Conservation (phyloP, 2,888 invertebrate species). For the Hyalella azteca region DNA sequence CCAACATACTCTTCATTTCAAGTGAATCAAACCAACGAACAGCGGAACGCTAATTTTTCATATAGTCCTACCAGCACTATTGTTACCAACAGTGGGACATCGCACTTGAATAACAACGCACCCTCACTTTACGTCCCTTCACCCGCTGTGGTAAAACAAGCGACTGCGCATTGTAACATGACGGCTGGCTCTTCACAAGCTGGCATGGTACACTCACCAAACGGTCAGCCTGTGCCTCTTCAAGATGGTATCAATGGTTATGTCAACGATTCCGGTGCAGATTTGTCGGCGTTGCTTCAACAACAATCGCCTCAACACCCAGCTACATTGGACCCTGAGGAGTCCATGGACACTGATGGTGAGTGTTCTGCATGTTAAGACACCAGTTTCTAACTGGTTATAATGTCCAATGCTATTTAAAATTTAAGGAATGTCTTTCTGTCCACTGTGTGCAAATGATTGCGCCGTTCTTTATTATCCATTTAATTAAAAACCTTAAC, state of each 20-base stretch:
- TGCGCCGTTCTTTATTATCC: no score
- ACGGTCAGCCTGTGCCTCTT: neutral
- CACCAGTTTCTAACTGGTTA: no score
- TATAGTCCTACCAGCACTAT: neutral
- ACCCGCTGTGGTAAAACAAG: neutral
- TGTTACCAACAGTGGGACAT: no score
- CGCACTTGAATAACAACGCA: neutral
- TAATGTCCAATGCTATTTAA: neutral
- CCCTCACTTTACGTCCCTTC: neutral
- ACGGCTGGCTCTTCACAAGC: neutral
- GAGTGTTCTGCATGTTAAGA: neutral
- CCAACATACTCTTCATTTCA: neutral
- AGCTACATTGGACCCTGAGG: conserved; percentile 23
- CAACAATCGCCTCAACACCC: conserved; percentile 10
- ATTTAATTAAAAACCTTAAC: no score
- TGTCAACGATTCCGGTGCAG: neutral
- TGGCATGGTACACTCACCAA: neutral
- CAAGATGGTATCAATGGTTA: conserved; percentile 24
- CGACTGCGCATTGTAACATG: neutral
- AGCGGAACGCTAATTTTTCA: neutral
- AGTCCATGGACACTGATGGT: conserved; percentile 35
- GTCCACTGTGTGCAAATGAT: no score
- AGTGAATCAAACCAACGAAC: neutral
- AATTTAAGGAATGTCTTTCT: neutral
- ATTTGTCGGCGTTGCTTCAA: neutral